Percentiles rank a stretch among this genome's conserved stretches.
Evolutionary conservation across 2,797 vertebrate species (phyloP).

Genomic region (Zalophus californianus): DNA sequence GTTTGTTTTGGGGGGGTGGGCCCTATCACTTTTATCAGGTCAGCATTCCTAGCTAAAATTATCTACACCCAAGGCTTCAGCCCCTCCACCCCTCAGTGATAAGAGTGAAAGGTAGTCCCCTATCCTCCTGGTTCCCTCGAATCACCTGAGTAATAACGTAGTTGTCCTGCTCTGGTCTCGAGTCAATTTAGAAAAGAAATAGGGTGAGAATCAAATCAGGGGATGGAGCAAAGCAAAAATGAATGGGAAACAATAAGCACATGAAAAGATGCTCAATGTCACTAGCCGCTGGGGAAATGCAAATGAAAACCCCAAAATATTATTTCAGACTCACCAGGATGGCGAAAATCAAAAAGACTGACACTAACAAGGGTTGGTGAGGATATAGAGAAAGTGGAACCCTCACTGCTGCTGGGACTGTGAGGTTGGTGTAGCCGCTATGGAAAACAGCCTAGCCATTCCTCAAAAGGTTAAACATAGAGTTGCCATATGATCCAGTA

Average conservation of each 20-base stretch:
- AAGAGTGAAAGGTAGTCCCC: conserved; percentile 25
- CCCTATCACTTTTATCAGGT: conserved; percentile 57
- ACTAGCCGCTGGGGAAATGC: conserved; percentile 18
- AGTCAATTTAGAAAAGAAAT: conserved; percentile 60
- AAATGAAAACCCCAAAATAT: conserved; percentile 56
- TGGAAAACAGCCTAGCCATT: background rate
- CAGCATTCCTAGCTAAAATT: conserved; percentile 62
- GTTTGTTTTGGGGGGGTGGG: background rate
- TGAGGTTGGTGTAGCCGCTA: background rate
- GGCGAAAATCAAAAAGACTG: conserved; percentile 50
- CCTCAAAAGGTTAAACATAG: conserved; percentile 24
- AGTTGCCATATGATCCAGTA: background rate
- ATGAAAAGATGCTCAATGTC: conserved; percentile 25
- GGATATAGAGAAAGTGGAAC: conserved; percentile 18
- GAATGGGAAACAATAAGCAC: conserved; percentile 33
- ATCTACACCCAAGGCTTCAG: conserved; percentile 19
- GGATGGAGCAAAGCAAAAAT: conserved; percentile 31
- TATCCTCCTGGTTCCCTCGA: conserved; percentile 9
- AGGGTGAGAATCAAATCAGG: conserved; percentile 21
- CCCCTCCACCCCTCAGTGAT: background rate
- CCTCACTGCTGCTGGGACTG: background rate
- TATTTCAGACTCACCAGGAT: background rate
- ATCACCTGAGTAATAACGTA: conserved; percentile 34
- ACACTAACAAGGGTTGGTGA: conserved; percentile 31
- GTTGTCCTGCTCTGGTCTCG: conserved; percentile 2